Evolutionary conservation across 2,113 vertebrate species (phyloP), one percentile per base, ranked within the genome.

Genomic region (Pteropus alecto): DNA sequence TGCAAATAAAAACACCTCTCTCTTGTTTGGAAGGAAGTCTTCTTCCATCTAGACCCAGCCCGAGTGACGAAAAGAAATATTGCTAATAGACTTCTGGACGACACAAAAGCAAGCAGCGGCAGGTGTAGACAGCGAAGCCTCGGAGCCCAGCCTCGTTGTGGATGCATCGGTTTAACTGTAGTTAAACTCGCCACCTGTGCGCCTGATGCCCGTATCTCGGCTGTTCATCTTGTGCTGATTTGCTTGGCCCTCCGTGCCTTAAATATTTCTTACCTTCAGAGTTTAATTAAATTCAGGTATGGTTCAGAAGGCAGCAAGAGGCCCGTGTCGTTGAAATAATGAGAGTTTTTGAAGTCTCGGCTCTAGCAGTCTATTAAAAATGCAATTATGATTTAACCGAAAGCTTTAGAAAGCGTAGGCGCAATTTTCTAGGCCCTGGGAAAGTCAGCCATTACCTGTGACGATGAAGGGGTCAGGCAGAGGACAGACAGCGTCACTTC

Each of bases 281-380:
- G 70, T 73, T 95, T 97, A 98, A 98, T 97, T 97, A 98, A 97
- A 84, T 94, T 93, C 54, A 78, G 94, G 90, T 76, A 97, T 73
- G 96, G 90, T 96, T 97, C 94, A 97, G 65, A 96, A 95, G 79
- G 90, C 92, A 97, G 81, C 79, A 90, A 87, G 38, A 90, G 41
- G 70, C 67, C 73, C 67, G 0, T 95, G 71, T 84, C 10, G 0
- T 93, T 96, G 87, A 70, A 83, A 54, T 96, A 92, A 97, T 96
- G 89, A 90, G 89, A 56, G 38, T 87, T 97, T 97, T 95, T 97
- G 93, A 97, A 96, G 93, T 93, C 96, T 85, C 96, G 93, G 63
- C 65, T 96, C 63, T 67, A 76, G 58, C 43, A 82, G 94, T 74
- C 90, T 93, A 92, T 97, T 94, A 95, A 96, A 95, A 93, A 94